Conservation (phyloP, 2,113 vertebrate species). For the Scatophagus argus region DNA sequence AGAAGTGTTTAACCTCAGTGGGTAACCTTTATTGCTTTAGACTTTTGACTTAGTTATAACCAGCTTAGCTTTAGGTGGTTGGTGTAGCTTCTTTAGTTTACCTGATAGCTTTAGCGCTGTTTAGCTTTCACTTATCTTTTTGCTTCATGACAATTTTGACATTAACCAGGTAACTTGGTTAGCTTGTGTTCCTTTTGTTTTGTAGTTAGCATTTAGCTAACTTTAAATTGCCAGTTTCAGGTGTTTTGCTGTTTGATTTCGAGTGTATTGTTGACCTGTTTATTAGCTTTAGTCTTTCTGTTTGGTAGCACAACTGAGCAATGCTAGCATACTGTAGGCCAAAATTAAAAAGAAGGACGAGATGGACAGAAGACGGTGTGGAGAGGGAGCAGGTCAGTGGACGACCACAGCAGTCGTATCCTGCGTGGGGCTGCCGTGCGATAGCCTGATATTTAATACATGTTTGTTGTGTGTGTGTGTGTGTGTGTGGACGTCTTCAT, state of each 20-base stretch:
- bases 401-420: background rate
- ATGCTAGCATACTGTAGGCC: background rate
- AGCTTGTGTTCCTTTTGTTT: background rate
- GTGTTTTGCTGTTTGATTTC: background rate
- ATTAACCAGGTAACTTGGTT: background rate
- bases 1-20: too few relatives aligned
- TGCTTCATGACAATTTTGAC: too few relatives aligned
- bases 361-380: background rate
- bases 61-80: too few relatives aligned
- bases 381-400: too few relatives aligned
- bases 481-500: background rate
- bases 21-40: too few relatives aligned
- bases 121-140: background rate
- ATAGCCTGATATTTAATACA: constrained; percentile 5
- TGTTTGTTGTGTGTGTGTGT: background rate
- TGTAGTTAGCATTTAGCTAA: background rate
- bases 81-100: background rate
- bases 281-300: background rate
- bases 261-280: background rate
- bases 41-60: too few relatives aligned
- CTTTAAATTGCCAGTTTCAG: background rate
- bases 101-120: background rate
- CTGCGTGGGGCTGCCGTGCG: accelerated
- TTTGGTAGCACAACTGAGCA: background rate
- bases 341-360: background rate